Evolutionary conservation across 1,140 invertebrate species (phyloP).

Genomic region (Limonius californicus): DNA sequence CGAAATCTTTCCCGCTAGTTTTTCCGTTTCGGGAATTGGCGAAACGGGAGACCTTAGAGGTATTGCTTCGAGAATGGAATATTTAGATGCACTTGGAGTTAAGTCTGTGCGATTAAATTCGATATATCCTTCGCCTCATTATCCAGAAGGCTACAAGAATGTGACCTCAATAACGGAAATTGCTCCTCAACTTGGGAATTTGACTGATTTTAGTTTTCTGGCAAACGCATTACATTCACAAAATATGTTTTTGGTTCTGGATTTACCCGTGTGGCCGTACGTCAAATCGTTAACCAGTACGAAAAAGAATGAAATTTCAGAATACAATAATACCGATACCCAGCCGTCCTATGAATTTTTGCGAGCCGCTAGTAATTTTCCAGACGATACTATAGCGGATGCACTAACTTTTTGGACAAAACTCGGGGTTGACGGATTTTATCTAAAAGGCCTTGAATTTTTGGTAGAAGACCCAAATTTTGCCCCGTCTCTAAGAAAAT

Average conservation of each 20-base stretch:
- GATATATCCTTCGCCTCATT: slow-evolving; percentile 65
- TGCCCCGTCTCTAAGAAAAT: slow-evolving; percentile 53
- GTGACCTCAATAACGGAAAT: slow-evolving; percentile 59
- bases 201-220: slow-evolving; percentile 61
- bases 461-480: slow-evolving; percentile 49
- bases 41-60: slow-evolving; percentile 72
- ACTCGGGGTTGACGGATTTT: slow-evolving; percentile 73
- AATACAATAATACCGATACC: background rate
- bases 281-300: slow-evolving; percentile 45
- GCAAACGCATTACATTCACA: slow-evolving; percentile 56
- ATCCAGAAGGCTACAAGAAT: slow-evolving; percentile 66
- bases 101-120: slow-evolving; percentile 68
- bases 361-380: background rate
- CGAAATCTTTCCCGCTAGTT: slow-evolving; percentile 78
- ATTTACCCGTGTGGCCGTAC: slow-evolving; percentile 66
- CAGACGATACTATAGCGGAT: slow-evolving; percentile 46
- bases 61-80: slow-evolving; percentile 61
- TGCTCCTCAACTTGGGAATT: slow-evolving; percentile 59
- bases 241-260: slow-evolving; percentile 70
- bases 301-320: background rate
- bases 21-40: slow-evolving; percentile 72
- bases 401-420: slow-evolving; percentile 63
- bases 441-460: slow-evolving; percentile 63
- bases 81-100: slow-evolving; percentile 63
- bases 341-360: background rate